phyloP scores from a whole-genome alignment of 2,113 vertebrate species.

The Himantopus leucocephalus region DNA sequence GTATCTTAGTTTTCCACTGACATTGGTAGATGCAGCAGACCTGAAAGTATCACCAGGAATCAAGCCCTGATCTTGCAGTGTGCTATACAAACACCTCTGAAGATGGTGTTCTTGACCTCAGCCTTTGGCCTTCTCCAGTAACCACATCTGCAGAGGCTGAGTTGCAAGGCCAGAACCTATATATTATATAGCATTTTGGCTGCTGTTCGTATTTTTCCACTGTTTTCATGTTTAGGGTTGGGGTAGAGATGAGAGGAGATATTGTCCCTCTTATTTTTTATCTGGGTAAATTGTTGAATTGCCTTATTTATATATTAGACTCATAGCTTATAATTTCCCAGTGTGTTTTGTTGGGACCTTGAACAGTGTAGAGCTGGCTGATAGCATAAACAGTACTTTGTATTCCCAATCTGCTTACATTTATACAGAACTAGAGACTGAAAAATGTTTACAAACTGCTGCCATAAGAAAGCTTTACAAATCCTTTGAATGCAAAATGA shows the following conservation, averaged over 20 bases:
- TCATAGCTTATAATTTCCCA: background rate
- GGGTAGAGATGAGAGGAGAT: background rate
- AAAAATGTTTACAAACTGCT: conserved; percentile 19
- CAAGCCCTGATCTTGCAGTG: background rate
- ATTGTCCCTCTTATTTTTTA: background rate
- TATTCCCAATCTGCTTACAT: conserved; percentile 21
- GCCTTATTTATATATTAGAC: background rate
- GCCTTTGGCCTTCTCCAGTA: background rate
- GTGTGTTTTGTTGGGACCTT: background rate
- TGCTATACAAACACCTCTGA: background rate
- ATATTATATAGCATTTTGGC: background rate
- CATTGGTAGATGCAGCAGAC: background rate
- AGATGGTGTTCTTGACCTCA: background rate
- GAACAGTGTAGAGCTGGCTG: background rate
- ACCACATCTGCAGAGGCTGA: background rate
- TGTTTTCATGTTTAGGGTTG: background rate
- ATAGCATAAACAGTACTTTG: conserved; percentile 12
- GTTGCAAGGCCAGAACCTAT: background rate
- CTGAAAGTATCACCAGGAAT: background rate
- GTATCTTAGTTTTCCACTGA: background rate
- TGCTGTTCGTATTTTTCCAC: background rate
- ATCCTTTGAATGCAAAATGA: conserved; percentile 40
- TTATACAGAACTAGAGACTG: background rate
- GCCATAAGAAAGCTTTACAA: conserved; percentile 24
- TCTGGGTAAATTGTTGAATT: background rate